Evolutionary conservation across 2,113 vertebrate species (phyloP), one percentile per base, ranked within the genome.

Genomic region (Corythoichthys haematopterus): DNA sequence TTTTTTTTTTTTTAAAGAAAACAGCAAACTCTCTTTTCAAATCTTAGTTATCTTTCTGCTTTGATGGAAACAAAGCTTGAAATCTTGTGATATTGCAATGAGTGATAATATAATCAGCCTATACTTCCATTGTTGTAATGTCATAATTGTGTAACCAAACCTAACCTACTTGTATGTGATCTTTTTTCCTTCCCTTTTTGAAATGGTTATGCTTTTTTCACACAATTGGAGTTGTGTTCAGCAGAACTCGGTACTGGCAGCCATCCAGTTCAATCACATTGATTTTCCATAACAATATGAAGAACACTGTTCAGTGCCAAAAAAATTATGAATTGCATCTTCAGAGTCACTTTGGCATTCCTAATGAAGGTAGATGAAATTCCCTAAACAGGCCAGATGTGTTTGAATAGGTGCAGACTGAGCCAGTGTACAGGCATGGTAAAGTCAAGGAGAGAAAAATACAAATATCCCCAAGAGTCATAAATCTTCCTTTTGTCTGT

Each of bases 271-370:
- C 79, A 84, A 86, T 90, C 87, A 73, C 86, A 93, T 92, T 88
- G 92, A 92, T 92, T 91, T 91, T 88, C 85, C 87, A 90, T 92
- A 92, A 90, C 86, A 91, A 91, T 91, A 92, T 91, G 87, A 92
- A 88, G 86, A 91, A 86, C 81, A 80, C 84, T 90, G 88, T 86
- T 90, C 84, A 85, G 82, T 81, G 79, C 74, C 66, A 80, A 78
- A 80, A 85, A 89, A 28, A 88, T 90, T 88, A 91, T 91, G 88
- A 91, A 92, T 90, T 90, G 89, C 89, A 88, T 90, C 90, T 91
- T 92, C 87, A 91, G 84, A 91, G 86, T 85, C 81, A 83, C 81
- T 89, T 88, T 88, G 85, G 82, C 88, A 90, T 88, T 88, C 81
- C 82, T 90, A 89, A 91, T 89, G 82, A 90, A 89, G 82, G 79